Percentiles rank a stretch among this genome's conserved stretches.
Evolutionary conservation across 2,888 invertebrate species (phyloP).

Genomic region (Parapristionchus giblindavisi): DNA sequence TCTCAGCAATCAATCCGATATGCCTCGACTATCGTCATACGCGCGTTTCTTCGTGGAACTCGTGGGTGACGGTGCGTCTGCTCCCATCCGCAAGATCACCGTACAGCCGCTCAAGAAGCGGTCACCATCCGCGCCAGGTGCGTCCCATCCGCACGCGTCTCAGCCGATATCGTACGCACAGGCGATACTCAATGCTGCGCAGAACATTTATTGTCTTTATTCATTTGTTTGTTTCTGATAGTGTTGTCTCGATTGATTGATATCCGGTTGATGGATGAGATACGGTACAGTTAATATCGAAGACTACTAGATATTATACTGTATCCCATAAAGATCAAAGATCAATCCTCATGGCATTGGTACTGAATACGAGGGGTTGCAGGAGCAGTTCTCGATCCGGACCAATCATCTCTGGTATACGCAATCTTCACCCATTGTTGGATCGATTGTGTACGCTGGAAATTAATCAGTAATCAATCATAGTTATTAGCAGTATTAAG

Average conservation of each 20-base stretch:
- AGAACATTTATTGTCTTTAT: background rate
- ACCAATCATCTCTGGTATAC: conserved; percentile 55
- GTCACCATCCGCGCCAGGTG: background rate
- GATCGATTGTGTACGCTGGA: conserved; percentile 52
- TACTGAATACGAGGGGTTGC: conserved; percentile 43
- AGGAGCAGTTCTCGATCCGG: conserved; percentile 44
- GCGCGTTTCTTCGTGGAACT: conserved; percentile 46
- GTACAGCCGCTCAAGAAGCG: no score
- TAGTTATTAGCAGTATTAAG: no score
- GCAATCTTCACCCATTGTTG: conserved; percentile 58
- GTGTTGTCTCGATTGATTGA: background rate
- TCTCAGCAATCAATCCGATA: conserved; percentile 18
- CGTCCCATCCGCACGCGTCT: background rate
- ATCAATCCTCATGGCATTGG: conserved; percentile 49
- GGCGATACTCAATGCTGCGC: conserved; percentile 34
- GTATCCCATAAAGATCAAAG: no score
- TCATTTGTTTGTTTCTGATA: background rate
- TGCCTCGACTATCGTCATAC: conserved; percentile 47
- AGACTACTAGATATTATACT: no score
- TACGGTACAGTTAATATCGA: no score
- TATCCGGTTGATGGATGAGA: no score
- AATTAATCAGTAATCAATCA: no score
- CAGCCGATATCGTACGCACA: conserved; percentile 35
- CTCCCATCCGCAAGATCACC: no score
- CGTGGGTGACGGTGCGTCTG: conserved; percentile 39